A percentile compares a stretch with the other conserved stretches of the same genome.
Conservation (phyloP, 1,140 invertebrate genomes). For the Euura lappo region DNA sequence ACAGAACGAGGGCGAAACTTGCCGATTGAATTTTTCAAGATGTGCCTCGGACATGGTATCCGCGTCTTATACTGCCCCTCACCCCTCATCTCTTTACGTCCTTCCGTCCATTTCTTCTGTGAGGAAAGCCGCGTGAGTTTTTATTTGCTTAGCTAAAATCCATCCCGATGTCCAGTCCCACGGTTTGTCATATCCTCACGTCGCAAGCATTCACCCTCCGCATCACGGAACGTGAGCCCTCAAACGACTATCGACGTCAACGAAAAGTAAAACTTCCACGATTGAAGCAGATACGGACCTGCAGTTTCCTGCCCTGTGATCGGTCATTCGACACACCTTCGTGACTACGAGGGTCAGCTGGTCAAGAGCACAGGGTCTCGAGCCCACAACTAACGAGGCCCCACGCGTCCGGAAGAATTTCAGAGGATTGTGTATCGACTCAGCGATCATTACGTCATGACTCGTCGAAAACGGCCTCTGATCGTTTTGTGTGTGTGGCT, state of each 20-base stretch:
- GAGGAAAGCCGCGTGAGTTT: conserved; percentile 17
- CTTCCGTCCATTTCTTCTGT: background rate
- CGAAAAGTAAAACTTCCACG: background rate
- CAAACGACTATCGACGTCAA: background rate
- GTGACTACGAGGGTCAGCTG: conserved; percentile 1
- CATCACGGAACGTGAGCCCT: background rate
- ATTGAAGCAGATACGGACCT: too few species aligned
- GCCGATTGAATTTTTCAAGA: background rate
- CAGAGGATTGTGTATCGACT: background rate
- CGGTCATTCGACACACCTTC: conserved; percentile 14
- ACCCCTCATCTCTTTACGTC: background rate
- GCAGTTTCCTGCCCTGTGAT: too few species aligned
- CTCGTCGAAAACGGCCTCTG: background rate
- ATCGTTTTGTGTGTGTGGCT: too few species aligned
- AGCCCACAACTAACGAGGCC: background rate
- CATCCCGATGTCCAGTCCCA: conserved; percentile 29
- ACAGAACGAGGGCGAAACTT: too few species aligned
- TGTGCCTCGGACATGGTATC: conserved; percentile 17
- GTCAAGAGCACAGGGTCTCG: background rate
- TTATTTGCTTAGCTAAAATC: conserved; percentile 49
- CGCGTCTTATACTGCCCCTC: conserved; percentile 10
- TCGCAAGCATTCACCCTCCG: conserved; percentile 29
- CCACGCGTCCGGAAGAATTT: background rate
- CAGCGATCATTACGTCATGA: background rate
- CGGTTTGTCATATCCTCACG: conserved; percentile 25